Evolutionary conservation across 2,797 vertebrate species (phyloP), one percentile per base, ranked within the genome.

Genomic region (Sylvilagus floridanus): DNA sequence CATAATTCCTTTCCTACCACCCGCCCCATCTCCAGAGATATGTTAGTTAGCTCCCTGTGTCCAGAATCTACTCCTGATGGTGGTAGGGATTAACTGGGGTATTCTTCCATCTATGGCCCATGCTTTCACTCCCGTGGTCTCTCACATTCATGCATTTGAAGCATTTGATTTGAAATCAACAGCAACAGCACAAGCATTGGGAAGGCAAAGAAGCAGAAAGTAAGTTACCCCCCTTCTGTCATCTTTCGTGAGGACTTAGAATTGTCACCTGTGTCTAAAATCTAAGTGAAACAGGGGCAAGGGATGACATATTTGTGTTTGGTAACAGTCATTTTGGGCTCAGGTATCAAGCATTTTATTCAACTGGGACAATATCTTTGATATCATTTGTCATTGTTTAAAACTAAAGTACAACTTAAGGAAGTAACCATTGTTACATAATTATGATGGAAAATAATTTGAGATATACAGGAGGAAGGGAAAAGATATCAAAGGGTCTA

Each of bases 381-480:
- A 73, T 92, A 71, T 28, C 50, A 47, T 4, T 52, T 14, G 50
- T 83, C 88, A 73, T 14, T 22, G 26, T 86, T 90, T 71, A 17
- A 1, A 26, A 89, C 21, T 47, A 93, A 92, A 83, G 32, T 63
- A 79, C 7, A 62, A 73, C 50, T 21, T 17, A 65, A 89, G 77
- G 68, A 93, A 81, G 37, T 79, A 73, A 42, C 69, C 7, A 71
- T 35, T 84, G 42, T 65, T 69, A 11, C 22, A 24, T 52, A 13
- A 65, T 32, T 78, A 84, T 75, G 42, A 69, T 75, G 73, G 54
- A 77, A 90, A 86, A 85, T 42, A 57, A 42, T 91, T 81, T 32
- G 47, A 86, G 16, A 62, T 47, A 72, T 16, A 72, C 17, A 89
- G 1, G 11, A 63, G 4, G 4, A 63, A 9, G n/a, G 10, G 7